Base-by-base conservation (phyloP, 92 coral and sea anemone species). In the Umimayanthus chanpuru region DNA sequence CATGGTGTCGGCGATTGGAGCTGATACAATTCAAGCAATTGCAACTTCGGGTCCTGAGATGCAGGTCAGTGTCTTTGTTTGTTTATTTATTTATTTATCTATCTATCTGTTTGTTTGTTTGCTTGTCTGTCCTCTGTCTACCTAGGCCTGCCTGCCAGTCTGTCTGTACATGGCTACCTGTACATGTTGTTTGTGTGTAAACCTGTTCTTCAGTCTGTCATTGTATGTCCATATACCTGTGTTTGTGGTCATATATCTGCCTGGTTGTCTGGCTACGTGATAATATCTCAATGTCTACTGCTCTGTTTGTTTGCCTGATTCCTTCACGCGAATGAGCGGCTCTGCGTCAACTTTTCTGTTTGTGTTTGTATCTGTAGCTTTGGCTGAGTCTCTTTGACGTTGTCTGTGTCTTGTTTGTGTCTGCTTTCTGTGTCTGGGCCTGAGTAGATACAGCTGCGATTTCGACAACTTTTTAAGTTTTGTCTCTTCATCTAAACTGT, bases 1-100 rank as follows among this genome's bases (percentile, higher is more conserved):
- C 90, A 95, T 95, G 99, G 99, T 97, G 92, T 91, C 96, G 11
- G 93, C 99, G 7, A 95, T 97, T 83, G 99, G 99, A 64, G 92
- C 99, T 28, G 98, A 97, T 25, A 97, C 99, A 21, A 95, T 97
- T 77, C 96, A 95, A 90, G 98, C 99, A 30, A 97, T 97, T 81
- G 99, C 99, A 49, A 97, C 98, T 39, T 95, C 99, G 58, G 99
- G 99, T 9, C 99, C 99, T 2, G 97, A 97, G 90, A 97, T 97
- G 99, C 99, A 97, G 97, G 98, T 96, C 79, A 32, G 92, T 88
- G 82, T 43, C 49, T 20, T 76, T 28, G 80, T 4, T 47, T 49
- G 30, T 9, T 30, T 71, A 39, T 11, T 4, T 67, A 38, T 26
- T 9, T 64, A 4, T 5, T 23, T 9, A 25, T 30, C 23, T 58